A percentile compares a stretch with the other conserved stretches of the same genome.
Evolutionary conservation across 2,888 invertebrate species (phyloP).

Genomic region (Junonia oenone): DNA sequence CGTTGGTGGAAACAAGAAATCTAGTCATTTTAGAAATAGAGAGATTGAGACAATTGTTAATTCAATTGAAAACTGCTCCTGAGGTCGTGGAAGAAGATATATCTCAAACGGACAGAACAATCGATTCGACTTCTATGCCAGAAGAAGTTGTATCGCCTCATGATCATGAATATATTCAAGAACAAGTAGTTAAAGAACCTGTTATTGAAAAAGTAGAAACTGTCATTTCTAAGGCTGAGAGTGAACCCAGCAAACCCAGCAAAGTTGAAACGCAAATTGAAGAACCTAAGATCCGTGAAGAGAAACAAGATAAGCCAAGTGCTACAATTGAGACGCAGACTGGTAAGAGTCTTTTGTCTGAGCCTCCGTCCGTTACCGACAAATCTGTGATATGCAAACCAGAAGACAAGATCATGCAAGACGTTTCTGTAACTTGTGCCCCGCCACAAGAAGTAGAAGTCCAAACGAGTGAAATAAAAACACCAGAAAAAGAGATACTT

Average conservation of each 20-base stretch:
- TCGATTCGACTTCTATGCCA: conserved; percentile 86
- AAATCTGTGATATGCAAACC: conserved; percentile 66
- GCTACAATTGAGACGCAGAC: conserved; percentile 83
- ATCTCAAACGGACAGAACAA: conserved; percentile 80
- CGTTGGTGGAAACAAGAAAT: conserved; percentile 81
- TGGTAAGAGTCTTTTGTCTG: conserved; percentile 79
- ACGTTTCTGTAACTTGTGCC: conserved; percentile 74
- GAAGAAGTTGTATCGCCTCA: conserved; percentile 80
- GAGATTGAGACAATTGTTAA: conserved; percentile 68
- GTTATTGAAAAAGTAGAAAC: conserved; percentile 27
- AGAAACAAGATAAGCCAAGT: conserved; percentile 34
- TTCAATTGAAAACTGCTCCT: conserved; percentile 52
- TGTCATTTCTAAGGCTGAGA: conserved; percentile 6
- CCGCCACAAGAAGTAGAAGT: conserved; percentile 80
- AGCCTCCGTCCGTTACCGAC: conserved; percentile 57
- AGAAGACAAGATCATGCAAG: conserved; percentile 56
- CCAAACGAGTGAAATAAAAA: conserved; percentile 78
- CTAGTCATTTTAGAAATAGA: conserved; percentile 81
- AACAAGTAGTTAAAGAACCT: conserved; percentile 34
- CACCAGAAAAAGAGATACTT: conserved; percentile 67
- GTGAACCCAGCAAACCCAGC: conserved; percentile 18
- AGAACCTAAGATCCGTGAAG: conserved; percentile 35
- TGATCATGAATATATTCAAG: conserved; percentile 40
- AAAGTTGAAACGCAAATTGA: conserved; percentile 25
- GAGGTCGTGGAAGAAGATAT: conserved; percentile 67